A percentile compares a stretch with the other conserved stretches of the same genome.
These are phyloP conservation scores for Lagorchestes hirsutus DNA, from an alignment of 2,797 vertebrate species.

Conservation along the genomic window DNA sequence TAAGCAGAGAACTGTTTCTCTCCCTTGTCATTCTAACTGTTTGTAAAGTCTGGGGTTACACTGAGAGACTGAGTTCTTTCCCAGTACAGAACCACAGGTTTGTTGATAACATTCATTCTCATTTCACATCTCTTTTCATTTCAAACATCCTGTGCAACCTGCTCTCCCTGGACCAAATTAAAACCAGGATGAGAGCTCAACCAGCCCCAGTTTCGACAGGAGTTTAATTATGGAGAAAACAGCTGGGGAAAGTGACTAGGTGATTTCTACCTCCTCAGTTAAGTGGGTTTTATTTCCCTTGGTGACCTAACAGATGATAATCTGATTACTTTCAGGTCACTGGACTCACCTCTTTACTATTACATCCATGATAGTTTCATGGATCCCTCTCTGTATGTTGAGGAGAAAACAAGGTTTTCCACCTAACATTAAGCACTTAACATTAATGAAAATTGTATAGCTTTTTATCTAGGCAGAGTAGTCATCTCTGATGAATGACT, in stretches of 20 bases:
- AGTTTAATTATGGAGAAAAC: background rate
- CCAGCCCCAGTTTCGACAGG: background rate
- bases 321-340: background rate
- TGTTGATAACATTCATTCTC: background rate
- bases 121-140: background rate
- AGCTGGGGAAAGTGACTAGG: slow-evolving; percentile 1
- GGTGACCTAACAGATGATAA: background rate
- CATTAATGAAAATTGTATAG: background rate
- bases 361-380: background rate
- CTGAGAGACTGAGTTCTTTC: slow-evolving; percentile 12
- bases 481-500: background rate
- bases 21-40: background rate
- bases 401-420: background rate
- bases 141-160: background rate
- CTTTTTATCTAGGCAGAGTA: background rate
- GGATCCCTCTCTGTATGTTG: background rate
- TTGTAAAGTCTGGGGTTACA: background rate
- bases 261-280: slow-evolving; percentile 4
- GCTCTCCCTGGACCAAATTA: slow-evolving; percentile 6
- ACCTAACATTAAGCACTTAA: background rate
- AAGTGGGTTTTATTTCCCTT: background rate
- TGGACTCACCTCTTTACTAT: background rate
- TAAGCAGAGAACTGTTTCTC: background rate
- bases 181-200: background rate
- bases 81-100: background rate